Evolutionary conservation across 2,113 vertebrate species (phyloP).

Genomic region (Anoura caudifer): DNA sequence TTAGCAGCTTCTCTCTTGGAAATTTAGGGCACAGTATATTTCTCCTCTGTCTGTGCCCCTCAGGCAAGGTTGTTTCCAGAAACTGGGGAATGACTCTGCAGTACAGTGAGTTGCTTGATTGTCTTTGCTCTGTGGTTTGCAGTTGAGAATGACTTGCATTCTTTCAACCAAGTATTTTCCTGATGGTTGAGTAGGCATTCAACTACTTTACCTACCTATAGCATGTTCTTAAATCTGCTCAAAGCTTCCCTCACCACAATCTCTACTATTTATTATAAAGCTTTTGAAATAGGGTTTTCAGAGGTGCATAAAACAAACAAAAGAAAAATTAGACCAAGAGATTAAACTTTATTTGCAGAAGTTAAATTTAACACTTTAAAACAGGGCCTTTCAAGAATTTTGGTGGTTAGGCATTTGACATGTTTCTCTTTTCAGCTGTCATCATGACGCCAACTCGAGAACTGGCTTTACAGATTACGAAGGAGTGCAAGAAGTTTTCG

Average conservation of each 20-base stretch:
- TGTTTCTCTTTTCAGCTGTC: constrained; percentile 85
- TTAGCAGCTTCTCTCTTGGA: not conserved
- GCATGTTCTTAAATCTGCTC: constrained; percentile 6
- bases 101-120: not conserved
- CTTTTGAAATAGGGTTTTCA: constrained; percentile 8
- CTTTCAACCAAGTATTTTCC: not conserved
- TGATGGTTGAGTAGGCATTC: not conserved
- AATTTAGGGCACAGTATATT: not conserved
- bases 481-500: constrained; percentile 99
- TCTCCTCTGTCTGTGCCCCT: constrained; percentile 29
- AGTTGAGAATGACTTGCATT: constrained; percentile 30
- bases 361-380: not conserved
- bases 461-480: constrained; percentile 97
- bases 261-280: not conserved
- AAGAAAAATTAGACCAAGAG: not conserved
- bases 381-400: not conserved
- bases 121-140: constrained; percentile 48
- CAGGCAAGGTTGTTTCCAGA: constrained; percentile 16
- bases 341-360: not conserved
- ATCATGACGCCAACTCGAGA: constrained; percentile 99
- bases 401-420: constrained; percentile 31
- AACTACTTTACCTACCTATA: constrained; percentile 46
- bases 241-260: not conserved
- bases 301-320: not conserved
- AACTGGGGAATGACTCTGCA: not conserved